phyloP scores from a whole-genome alignment of 2,888 invertebrate genomes.

The Drosophila peninsularis region DNA sequence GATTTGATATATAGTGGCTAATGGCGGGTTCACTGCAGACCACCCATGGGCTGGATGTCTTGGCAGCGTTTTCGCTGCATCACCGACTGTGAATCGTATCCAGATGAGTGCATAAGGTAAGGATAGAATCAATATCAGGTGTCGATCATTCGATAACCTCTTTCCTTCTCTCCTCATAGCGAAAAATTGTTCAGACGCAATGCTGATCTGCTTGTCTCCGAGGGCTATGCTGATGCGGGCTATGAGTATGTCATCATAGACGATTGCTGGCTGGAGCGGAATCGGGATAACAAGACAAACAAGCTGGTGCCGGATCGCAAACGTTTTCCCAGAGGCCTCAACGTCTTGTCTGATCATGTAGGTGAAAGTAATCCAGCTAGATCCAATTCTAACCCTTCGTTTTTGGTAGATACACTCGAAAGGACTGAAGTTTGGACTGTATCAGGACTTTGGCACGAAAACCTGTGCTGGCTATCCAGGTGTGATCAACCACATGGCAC shows the following conservation, averaged over 20 bases:
- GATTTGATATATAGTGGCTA: background rate
- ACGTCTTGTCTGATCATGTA: slow-evolving; percentile 90
- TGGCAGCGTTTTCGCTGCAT: slow-evolving; percentile 89
- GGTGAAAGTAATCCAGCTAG: slow-evolving; percentile 59
- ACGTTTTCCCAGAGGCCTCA: slow-evolving; percentile 91
- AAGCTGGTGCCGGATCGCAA: slow-evolving; percentile 88
- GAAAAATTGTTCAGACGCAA: slow-evolving; percentile 87
- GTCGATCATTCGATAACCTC: no score
- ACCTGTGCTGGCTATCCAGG: slow-evolving; percentile 93
- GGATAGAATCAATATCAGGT: background rate
- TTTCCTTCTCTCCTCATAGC: slow-evolving; percentile 82
- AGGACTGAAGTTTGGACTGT: slow-evolving; percentile 91
- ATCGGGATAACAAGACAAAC: slow-evolving; percentile 86
- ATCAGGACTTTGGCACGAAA: slow-evolving; percentile 90
- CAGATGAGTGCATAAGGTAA: slow-evolving; percentile 88
- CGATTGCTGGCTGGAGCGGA: slow-evolving; percentile 90
- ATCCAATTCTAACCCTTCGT: background rate
- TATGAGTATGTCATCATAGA: slow-evolving; percentile 91
- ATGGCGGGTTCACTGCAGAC: slow-evolving; percentile 84
- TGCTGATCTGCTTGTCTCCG: slow-evolving; percentile 87
- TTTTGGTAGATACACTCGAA: slow-evolving; percentile 87
- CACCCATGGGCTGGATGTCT: slow-evolving; percentile 90
- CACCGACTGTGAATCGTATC: slow-evolving; percentile 87
- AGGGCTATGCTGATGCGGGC: slow-evolving; percentile 89
- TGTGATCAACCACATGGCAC: slow-evolving; percentile 87